Conservation (phyloP, 2,113 vertebrate genomes). For the Suricata suricatta region DNA sequence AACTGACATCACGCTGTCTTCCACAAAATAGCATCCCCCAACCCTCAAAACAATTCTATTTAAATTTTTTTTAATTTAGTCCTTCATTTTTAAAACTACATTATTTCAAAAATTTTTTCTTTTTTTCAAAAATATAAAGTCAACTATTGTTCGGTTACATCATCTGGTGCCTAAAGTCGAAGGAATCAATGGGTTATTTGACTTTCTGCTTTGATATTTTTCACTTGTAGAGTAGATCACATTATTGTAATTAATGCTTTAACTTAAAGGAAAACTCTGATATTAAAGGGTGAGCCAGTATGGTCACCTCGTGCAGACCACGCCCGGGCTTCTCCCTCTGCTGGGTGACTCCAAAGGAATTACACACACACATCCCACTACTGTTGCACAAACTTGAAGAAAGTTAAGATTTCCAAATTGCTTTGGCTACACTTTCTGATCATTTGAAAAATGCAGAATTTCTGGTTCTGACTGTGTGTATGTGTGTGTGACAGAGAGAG, state of each 20-base stretch:
- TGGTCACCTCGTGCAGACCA: neutral
- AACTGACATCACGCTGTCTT: conserved; percentile 57
- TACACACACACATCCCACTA: neutral
- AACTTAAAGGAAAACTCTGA: neutral
- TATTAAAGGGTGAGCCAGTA: neutral
- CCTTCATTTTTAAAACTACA: conserved; percentile 5
- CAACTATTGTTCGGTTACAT: neutral
- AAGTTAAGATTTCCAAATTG: neutral
- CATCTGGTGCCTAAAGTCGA: neutral
- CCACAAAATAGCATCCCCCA: conserved; percentile 22
- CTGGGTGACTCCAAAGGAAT: neutral
- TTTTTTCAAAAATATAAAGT: neutral
- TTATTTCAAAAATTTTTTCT: neutral
- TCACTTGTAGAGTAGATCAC: neutral
- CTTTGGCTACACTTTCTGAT: neutral
- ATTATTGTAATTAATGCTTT: neutral
- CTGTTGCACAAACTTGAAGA: neutral
- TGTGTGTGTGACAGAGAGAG: neutral
- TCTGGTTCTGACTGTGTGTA: neutral
- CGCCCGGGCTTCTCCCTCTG: neutral
- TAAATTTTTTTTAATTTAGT: neutral
- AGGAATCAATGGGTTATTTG: neutral
- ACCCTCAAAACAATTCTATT: neutral
- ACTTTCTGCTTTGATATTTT: neutral
- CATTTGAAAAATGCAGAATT: neutral